Evolutionary conservation across 2,888 invertebrate species (phyloP).

Genomic region (Dryococelus australis): DNA sequence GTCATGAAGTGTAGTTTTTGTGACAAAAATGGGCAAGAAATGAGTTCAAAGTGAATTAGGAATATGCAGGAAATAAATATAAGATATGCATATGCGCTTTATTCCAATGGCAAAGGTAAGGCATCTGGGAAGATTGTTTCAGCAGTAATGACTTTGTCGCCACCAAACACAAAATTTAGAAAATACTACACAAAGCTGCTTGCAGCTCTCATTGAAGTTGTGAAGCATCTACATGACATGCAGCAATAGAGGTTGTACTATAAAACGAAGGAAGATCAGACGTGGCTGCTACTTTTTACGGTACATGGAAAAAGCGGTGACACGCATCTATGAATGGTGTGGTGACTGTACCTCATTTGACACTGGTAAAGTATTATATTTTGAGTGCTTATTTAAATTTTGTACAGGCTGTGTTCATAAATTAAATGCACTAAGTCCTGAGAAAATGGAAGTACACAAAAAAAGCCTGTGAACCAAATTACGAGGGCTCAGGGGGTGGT

Average conservation of each 20-base stretch:
- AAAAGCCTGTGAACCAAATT: conserved; percentile 40
- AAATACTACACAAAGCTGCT: background rate
- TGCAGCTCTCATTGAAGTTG: background rate
- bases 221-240: background rate
- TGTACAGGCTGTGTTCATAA: background rate
- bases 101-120: background rate
- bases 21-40: background rate
- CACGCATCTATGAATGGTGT: conserved; percentile 13
- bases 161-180: background rate
- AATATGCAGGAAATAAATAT: background rate
- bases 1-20: background rate
- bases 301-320: background rate
- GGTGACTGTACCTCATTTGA: background rate
- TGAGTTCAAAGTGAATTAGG: background rate
- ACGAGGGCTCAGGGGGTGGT: conserved; percentile 42
- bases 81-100: background rate
- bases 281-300: background rate
- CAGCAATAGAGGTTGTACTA: background rate
- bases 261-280: background rate
- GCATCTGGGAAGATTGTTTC: background rate
- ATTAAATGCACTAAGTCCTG: background rate
- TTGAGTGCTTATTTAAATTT: background rate
- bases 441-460: background rate
- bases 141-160: background rate
- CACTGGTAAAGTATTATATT: background rate